Evolutionary conservation across 2,797 vertebrate genomes (phyloP).

Genomic region (Acipenser oxyrinchus): DNA sequence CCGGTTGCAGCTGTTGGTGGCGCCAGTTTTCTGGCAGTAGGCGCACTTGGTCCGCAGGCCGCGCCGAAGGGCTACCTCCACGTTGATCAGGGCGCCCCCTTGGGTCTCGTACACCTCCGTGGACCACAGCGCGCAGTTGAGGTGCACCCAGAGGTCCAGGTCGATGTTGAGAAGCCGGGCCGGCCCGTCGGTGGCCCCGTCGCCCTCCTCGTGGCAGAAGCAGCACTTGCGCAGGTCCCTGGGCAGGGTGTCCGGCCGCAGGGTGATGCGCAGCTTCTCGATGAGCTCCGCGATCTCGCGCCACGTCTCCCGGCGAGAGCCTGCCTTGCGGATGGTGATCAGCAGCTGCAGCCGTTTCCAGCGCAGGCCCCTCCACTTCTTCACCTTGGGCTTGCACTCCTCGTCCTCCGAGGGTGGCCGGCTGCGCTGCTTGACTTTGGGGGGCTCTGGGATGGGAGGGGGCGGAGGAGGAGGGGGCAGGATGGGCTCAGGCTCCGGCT

Average conservation of each 20-base stretch:
- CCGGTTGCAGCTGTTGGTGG: slow-evolving; percentile 94
- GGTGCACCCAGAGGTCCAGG: slow-evolving; percentile 95
- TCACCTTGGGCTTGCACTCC: slow-evolving; percentile 72
- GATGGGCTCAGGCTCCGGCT: slow-evolving; percentile 26
- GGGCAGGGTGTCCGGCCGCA: slow-evolving; percentile 82
- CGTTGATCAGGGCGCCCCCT: slow-evolving; percentile 91
- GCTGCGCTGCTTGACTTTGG: slow-evolving; percentile 69
- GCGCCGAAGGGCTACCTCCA: slow-evolving; percentile 89
- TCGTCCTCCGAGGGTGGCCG: slow-evolving; percentile 71
- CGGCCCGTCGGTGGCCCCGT: slow-evolving; percentile 84
- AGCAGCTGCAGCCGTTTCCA: slow-evolving; percentile 92
- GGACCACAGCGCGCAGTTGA: slow-evolving; percentile 97
- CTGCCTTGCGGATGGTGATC: slow-evolving; percentile 84
- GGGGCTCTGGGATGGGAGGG: slow-evolving; percentile 45
- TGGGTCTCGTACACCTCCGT: slow-evolving; percentile 97
- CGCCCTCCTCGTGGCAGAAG: slow-evolving; percentile 94
- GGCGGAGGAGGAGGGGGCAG: slow-evolving; percentile 16
- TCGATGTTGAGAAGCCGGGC: slow-evolving; percentile 93
- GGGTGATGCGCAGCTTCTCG: slow-evolving; percentile 84
- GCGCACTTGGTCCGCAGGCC: slow-evolving; percentile 91
- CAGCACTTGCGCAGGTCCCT: slow-evolving; percentile 91
- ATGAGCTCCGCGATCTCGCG: slow-evolving; percentile 90
- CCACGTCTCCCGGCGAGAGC: slow-evolving; percentile 74
- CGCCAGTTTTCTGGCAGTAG: slow-evolving; percentile 88
- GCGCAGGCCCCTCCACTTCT: slow-evolving; percentile 94